Base-by-base conservation (phyloP, 2,888 invertebrate species). In the Lissonota sp. region DNA sequence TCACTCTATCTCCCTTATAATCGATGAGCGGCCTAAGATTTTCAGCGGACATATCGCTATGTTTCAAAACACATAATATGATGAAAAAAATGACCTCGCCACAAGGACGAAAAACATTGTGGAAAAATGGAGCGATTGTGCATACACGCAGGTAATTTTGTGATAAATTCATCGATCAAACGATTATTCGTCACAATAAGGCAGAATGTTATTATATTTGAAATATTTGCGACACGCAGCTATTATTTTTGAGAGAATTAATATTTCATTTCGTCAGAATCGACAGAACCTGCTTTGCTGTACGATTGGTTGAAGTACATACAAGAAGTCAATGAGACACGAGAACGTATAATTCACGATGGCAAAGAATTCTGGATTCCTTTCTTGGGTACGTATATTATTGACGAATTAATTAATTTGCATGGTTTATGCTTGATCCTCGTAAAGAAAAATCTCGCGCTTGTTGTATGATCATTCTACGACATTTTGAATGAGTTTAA, bases 291-390 rank as follows among this genome's bases (percentile, higher is more conserved):
- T 26, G 26, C 26, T 4, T 77, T 88, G 40, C 78, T 87, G n/a
- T 63, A 83, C 7, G 90, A 90, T 51, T 91, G 91, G 91, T 58
- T 91, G 40, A 79, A 83, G 16, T 86, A 84, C 70, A 80, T 90
- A 53, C 85, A 84, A 49, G 80, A 87, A 49, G 76, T 75, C 6
- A 78, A 85, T 62, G 83, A 83, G 44, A 70, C 74, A 42, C 81
- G 87, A n/a, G 84, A 87, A 44, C 66, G 83, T 37, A 63, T 85
- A 4, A 83, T 88, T 66, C 66, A 64, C 16, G 73, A 79, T 6
- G 83, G 83, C 26, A 74, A 77, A 46, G 80, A 87, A 66, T 90
- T 87, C 70, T 84, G 79, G 40, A 85, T 89, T 75, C 90, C 90
- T 8, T 90, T 87, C 74, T 58, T 86, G 84, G 90, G 91, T 90